These are phyloP conservation scores for Heliangelus exortis DNA, from an alignment of 2,797 vertebrate species.

Conservation along the genomic window DNA sequence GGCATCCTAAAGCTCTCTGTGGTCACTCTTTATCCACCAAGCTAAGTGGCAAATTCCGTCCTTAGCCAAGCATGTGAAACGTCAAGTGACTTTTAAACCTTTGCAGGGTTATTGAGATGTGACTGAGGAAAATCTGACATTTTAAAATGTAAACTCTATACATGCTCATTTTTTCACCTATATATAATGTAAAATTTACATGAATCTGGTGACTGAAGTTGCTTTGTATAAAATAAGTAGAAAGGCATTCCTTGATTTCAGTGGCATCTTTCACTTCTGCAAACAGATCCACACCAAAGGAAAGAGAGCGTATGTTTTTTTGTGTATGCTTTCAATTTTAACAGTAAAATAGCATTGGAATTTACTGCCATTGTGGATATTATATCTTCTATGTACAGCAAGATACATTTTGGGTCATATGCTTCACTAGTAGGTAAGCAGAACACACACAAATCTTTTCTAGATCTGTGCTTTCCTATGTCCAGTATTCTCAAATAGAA, in stretches of 20 bases:
- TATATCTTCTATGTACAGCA: neutral
- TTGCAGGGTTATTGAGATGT: neutral
- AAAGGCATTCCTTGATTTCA: neutral
- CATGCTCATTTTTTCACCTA: neutral
- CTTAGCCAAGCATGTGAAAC: neutral
- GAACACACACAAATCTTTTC: neutral
- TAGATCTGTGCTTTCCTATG: neutral
- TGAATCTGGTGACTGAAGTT: neutral
- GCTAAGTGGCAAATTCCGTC: neutral
- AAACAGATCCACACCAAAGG: neutral
- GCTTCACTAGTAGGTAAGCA: neutral
- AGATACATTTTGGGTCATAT: neutral
- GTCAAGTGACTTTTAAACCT: neutral
- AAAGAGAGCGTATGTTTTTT: neutral
- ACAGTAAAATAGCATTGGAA: neutral
- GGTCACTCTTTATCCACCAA: neutral
- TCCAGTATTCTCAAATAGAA: neutral
- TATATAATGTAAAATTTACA: neutral
- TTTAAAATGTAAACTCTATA: neutral
- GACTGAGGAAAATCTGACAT: neutral
- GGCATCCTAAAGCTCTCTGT: neutral
- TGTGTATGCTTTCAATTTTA: slow-evolving; percentile 27
- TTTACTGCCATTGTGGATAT: neutral
- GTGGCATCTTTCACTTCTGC: neutral
- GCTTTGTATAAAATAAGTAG: neutral